Evolutionary conservation across 1,140 invertebrate genomes (phyloP), one percentile per base, ranked within the genome.

Genomic region (Drosophila aff.): DNA sequence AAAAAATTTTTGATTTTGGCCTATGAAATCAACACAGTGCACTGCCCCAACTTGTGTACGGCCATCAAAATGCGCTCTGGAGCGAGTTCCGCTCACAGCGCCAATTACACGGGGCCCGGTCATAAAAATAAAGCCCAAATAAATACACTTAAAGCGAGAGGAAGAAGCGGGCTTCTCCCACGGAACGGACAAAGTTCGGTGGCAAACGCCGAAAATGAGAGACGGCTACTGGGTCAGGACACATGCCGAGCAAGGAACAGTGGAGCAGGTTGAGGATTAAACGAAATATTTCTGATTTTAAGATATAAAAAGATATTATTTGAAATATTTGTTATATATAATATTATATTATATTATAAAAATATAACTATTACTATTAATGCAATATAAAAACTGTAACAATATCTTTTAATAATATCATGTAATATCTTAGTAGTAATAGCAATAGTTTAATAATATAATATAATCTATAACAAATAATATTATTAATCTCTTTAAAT

Each of bases 51-150:
- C 80, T 77, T 49, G 79, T 79, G 71, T 87, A 82, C 68, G 84
- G 44, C 77, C 81, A 83, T 89, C 77, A 81, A 84, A 89, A 74
- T 89, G 81, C 62, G 81, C 84, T 83, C 23, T 77, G 60, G 65
- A 75, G 80, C 79, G 65, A 68, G 44, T 26, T 66, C 36, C 31
- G 81, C 81, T 76, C 84, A 75, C 77, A 81, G 80, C 84, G 73
- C 86, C 84, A 87, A 87, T 87, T 87, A 89, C 84, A 89, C 84
- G 81, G 83, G 76, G 76, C 52, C 77, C 72, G 74, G 84, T 83
- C 84, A 84, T 87, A 87, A 87, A 87, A 89, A 87, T 87, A 87
- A 87, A 87, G 81, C 82, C 73, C 84, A 89, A 89, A 87, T 89
- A 87, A 87, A 87, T 87, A 89, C 84, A 87, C 84, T 87, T 87